These are phyloP conservation scores for Teleogryllus oceanicus DNA, from an alignment of 2,888 invertebrate genomes.

Conservation along the genomic window DNA sequence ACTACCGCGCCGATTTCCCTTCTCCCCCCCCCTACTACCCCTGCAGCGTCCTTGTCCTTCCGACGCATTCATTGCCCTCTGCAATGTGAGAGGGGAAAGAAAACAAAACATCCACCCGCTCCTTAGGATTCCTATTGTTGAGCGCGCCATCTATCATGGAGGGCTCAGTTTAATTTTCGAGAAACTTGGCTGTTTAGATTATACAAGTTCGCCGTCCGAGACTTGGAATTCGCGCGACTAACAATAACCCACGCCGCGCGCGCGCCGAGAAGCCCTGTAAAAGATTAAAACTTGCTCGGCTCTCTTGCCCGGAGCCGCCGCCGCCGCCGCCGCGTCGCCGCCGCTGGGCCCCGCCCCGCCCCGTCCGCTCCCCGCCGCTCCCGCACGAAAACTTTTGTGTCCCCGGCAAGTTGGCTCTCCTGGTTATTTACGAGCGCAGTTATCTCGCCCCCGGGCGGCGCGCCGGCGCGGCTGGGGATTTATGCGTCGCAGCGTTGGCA, in stretches of 20 bases:
- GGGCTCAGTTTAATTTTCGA: slow-evolving; percentile 18
- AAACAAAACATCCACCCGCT: neutral
- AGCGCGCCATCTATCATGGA: neutral
- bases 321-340: neutral
- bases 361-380: neutral
- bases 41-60: neutral
- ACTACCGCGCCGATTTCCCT: neutral
- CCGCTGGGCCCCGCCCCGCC: neutral
- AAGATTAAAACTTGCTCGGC: slow-evolving; percentile 1
- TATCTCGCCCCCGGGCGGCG: slow-evolving; percentile 12
- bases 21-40: neutral
- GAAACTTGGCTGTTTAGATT: slow-evolving; percentile 1
- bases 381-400: neutral
- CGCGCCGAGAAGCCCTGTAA: slow-evolving; percentile 5
- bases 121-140: neutral
- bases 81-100: neutral
- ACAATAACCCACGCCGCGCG: neutral
- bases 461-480: neutral
- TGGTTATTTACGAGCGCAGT: slow-evolving; percentile 18
- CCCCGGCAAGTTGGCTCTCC: slow-evolving; percentile 18
- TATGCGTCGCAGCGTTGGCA: slow-evolving; percentile 18
- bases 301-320: neutral
- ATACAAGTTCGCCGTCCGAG: slow-evolving; percentile 18
- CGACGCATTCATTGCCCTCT: neutral
- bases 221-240: neutral